Conservation (phyloP, 2,888 invertebrate species). For the Amphipoea oculea region DNA sequence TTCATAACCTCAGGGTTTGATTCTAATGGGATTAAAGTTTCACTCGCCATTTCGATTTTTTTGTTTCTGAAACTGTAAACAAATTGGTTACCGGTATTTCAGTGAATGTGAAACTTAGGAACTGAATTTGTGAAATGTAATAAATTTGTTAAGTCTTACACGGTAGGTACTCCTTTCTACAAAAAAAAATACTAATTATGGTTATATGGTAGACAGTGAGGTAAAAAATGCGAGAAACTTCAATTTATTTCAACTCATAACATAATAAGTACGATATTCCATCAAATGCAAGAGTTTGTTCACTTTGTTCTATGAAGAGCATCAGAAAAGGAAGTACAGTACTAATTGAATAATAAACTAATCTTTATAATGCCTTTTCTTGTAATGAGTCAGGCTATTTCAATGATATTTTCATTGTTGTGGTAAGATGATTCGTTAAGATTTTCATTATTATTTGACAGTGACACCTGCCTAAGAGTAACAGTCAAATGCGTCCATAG, state of each 20-base stretch:
- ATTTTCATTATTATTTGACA: neutral
- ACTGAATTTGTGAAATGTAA: neutral
- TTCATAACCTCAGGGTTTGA: conserved; percentile 92
- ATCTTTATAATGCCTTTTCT: neutral
- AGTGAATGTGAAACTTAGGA: neutral
- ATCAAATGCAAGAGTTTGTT: neutral
- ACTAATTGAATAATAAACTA: neutral
- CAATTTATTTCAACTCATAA: neutral
- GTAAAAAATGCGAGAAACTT: neutral
- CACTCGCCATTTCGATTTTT: conserved; percentile 80
- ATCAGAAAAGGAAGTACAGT: neutral
- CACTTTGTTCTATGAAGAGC: neutral
- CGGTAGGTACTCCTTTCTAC: neutral
- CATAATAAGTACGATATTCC: neutral
- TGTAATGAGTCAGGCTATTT: neutral
- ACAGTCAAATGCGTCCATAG: too few relatives aligned
- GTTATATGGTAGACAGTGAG: neutral
- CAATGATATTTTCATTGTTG: neutral
- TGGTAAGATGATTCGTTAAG: neutral
- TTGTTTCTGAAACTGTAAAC: conserved; percentile 46
- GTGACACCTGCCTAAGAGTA: neutral
- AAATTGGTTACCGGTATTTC: conserved; percentile 78
- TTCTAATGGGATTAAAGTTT: conserved; percentile 88
- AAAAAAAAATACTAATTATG: neutral
- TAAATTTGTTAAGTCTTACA: neutral